Base-by-base conservation (phyloP, 2,797 vertebrate genomes). In the Falco berigora region DNA sequence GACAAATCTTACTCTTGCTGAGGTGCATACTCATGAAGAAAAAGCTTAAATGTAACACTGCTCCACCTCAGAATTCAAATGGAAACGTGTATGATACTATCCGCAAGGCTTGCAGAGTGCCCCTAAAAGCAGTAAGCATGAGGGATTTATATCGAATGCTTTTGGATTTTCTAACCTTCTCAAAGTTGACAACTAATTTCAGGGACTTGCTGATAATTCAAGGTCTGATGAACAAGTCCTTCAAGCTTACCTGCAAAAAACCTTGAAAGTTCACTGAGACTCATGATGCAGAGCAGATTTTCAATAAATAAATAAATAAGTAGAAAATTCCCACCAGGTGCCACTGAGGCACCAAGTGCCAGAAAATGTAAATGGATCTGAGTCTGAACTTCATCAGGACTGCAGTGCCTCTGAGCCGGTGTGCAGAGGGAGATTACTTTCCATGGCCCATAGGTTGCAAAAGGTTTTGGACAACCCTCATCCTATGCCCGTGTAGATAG, bases 191-290 rank as follows among this genome's bases (percentile, higher is more conserved):
- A 84, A 67, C 62, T 88, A 74, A 85, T 94, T 96, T 88, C 72
- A 53, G 13, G 46, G 47, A 71, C 75, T 93, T 64, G 74, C 46
- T 92, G 63, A 53, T 94, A 86, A 92, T 90, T 95, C 91, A 87
- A 85, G 81, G 53, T 95, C 88, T 90, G 50, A 17, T 92, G 79
- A 95, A 38, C 61, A 94, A 92, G 58, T 21, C 75, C 67, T 96
- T 95, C 92, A 92, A 94, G 79, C 63, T 86, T 76, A 72, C 84
- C 92, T 88, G 40, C 17, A 66, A 74, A 96, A 95, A 95, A 62
- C 56, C 56, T 92, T 88, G 47, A n/a, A 66, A 52, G 91, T 79
- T 88, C 85, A 77, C 71, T 53, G 55, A 85, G 36, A 34, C 24
- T 96, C 27, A 23, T 62, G 59, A 55, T 71, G 42, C 66, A 84